phyloP scores from a whole-genome alignment of 2,888 invertebrate genomes.

The Bembecia ichneumoniformis region DNA sequence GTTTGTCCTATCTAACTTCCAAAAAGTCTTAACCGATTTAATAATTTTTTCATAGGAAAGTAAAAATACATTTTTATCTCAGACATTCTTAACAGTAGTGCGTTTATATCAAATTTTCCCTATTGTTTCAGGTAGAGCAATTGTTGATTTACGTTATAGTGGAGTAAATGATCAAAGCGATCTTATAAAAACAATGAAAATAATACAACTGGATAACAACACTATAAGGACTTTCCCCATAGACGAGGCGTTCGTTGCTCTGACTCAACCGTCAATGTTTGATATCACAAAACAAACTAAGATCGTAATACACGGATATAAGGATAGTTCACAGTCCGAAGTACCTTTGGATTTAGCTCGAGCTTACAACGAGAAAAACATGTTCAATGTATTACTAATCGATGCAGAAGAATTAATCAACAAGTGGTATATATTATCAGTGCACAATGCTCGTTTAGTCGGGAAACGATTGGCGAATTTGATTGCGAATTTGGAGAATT shows the following conservation, averaged over 20 bases:
- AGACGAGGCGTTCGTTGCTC: constrained; percentile 42
- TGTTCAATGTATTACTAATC: constrained; percentile 59
- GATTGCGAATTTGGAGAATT: constrained; percentile 57
- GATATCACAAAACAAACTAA: constrained; percentile 63
- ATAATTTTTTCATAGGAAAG: too few relatives aligned
- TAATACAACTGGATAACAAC: constrained; percentile 39
- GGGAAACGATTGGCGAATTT: constrained; percentile 69
- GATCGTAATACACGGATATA: constrained; percentile 61
- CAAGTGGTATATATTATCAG: constrained; percentile 55
- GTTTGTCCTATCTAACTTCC: too few relatives aligned
- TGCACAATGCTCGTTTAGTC: constrained; percentile 55
- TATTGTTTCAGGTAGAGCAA: constrained; percentile 47
- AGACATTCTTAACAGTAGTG: neutral
- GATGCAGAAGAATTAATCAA: constrained; percentile 60
- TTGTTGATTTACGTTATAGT: constrained; percentile 52
- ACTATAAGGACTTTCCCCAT: constrained; percentile 40
- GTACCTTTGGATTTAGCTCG: constrained; percentile 52
- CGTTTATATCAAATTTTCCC: constrained; percentile 4
- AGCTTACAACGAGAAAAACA: constrained; percentile 55
- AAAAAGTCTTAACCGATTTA: too few relatives aligned
- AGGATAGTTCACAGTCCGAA: constrained; percentile 54
- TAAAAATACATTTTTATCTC: too few relatives aligned
- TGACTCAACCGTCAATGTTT: constrained; percentile 42
- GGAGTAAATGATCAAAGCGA: constrained; percentile 38
- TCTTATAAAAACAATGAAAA: constrained; percentile 51